Evolutionary conservation across 1,140 invertebrate species (phyloP).

Genomic region (Lanistes nyassanus): DNA sequence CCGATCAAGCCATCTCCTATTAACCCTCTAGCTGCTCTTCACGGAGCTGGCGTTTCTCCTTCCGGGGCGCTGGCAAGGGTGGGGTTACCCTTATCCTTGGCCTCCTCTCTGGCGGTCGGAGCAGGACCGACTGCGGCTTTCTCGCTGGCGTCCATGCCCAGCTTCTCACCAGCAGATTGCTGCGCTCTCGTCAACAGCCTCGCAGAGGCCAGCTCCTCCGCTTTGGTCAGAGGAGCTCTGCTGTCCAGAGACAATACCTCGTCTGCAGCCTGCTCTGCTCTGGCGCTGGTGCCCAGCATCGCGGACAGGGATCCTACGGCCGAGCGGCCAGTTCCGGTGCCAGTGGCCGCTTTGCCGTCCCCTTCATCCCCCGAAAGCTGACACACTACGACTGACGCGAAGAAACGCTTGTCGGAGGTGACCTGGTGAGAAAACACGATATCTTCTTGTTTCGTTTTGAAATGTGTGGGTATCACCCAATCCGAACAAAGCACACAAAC

Average conservation of each 20-base stretch:
- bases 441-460: no score
- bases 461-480: no score
- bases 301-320: neutral
- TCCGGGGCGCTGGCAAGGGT: constrained; percentile 23
- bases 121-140: constrained; percentile 4
- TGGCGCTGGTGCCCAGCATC: neutral
- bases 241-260: no score
- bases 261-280: no score
- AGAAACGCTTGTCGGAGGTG: neutral
- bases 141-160: constrained; percentile 23
- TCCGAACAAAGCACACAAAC: no score
- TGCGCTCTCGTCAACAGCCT: constrained; percentile 1
- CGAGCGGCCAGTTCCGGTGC: neutral
- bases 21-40: constrained; percentile 30
- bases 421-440: no score
- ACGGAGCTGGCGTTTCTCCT: constrained; percentile 19
- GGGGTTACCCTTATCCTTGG: constrained; percentile 19
- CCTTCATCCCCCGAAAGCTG: constrained; percentile 17
- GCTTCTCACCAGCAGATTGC: constrained; percentile 14
- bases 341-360: neutral
- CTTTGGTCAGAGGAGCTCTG: no score
- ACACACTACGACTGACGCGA: neutral
- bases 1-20: constrained; percentile 45
- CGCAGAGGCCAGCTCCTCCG: neutral
- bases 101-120: neutral